Evolutionary conservation across 2,888 invertebrate species (phyloP).

Genomic region (Caprella mutica): DNA sequence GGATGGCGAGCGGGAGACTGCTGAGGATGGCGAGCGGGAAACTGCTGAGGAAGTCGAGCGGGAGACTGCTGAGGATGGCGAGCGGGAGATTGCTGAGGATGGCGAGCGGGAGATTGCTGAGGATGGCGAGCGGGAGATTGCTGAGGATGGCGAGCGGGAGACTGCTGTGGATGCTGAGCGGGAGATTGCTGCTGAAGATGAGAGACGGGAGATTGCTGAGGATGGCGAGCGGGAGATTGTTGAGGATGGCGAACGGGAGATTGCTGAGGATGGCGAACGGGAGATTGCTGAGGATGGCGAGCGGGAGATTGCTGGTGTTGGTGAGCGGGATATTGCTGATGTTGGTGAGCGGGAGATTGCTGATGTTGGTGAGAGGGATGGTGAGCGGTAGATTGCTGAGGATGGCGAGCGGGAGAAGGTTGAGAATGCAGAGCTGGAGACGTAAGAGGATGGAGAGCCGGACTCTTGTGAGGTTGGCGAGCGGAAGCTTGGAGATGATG

Average conservation of each 20-base stretch:
- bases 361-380: not conserved
- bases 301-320: no score
- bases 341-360: not conserved
- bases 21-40: no score
- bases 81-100: no score
- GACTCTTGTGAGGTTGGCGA: not conserved
- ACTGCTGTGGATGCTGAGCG: not conserved
- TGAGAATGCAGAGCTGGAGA: not conserved
- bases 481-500: not conserved
- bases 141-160: not conserved
- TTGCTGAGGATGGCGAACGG: no score
- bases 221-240: conserved; percentile 2
- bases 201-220: not conserved
- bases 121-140: no score
- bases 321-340: no score
- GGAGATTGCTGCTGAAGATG: not conserved
- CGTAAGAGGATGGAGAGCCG: not conserved
- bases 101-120: no score
- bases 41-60: no score
- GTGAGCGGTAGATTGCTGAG: not conserved
- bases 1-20: no score
- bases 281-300: no score
- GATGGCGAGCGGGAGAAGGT: not conserved
- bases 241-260: no score
- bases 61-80: no score